phyloP scores from a whole-genome alignment of 53 echinoderm and acorn worm species.

The Actinopyga echinites region DNA sequence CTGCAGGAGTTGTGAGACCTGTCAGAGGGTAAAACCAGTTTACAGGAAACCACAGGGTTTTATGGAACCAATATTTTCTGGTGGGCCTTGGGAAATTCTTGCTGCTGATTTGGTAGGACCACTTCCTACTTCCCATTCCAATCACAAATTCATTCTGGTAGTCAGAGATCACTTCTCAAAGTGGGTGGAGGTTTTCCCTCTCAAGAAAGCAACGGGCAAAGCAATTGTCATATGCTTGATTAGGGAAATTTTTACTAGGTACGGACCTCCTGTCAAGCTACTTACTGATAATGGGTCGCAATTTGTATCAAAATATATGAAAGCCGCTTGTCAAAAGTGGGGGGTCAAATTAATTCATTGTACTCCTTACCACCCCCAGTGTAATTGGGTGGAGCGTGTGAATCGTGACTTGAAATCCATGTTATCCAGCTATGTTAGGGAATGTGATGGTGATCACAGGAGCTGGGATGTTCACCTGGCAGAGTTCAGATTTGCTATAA shows the following conservation, averaged over 20 bases:
- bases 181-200: slow-evolving; percentile 49
- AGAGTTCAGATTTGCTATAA: slow-evolving; percentile 42
- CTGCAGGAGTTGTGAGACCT: slow-evolving; percentile 28
- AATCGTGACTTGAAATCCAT: slow-evolving; percentile 61
- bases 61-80: slow-evolving; percentile 32
- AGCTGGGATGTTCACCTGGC: slow-evolving; percentile 60
- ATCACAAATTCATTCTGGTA: slow-evolving; percentile 42
- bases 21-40: slow-evolving; percentile 33
- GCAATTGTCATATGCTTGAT: slow-evolving; percentile 19
- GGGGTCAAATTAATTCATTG: slow-evolving; percentile 50
- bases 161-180: slow-evolving; percentile 33
- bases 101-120: slow-evolving; percentile 27
- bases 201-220: slow-evolving; percentile 29
- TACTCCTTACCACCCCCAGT: slow-evolving; percentile 65
- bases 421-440: slow-evolving; percentile 39
- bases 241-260: slow-evolving; percentile 49
- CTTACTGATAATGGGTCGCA: slow-evolving; percentile 67
- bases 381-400: slow-evolving; percentile 66
- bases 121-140: neutral
- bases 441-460: slow-evolving; percentile 45
- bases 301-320: slow-evolving; percentile 37
- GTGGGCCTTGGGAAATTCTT: slow-evolving; percentile 34
- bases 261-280: slow-evolving; percentile 46
- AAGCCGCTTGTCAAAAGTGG: slow-evolving; percentile 49
- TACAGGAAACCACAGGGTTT: slow-evolving; percentile 29